Evolutionary conservation across 2,797 vertebrate species (phyloP).

Genomic region (Malacoraja senta): DNA sequence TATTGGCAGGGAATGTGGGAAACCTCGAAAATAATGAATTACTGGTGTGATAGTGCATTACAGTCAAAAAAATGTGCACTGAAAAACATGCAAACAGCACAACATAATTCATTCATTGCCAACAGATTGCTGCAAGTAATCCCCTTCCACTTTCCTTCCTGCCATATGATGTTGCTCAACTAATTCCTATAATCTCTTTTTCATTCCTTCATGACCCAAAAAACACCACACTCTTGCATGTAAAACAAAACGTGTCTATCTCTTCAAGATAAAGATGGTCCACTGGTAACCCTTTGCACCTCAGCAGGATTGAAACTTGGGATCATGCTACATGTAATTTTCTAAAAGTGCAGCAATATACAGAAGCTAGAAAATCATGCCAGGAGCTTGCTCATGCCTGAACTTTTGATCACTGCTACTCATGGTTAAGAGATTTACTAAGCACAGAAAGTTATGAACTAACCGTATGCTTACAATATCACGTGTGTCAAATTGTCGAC

Average conservation of each 20-base stretch:
- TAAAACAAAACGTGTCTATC: background rate
- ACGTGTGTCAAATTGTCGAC: background rate
- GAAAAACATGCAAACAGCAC: background rate
- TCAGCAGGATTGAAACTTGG: background rate
- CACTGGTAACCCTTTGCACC: background rate
- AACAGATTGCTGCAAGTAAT: background rate
- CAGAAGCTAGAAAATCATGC: background rate
- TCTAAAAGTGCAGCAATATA: too few relatives aligned
- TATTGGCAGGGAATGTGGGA: background rate
- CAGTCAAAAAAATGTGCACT: background rate
- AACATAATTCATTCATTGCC: conserved; percentile 16
- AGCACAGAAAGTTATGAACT: background rate
- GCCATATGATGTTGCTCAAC: background rate
- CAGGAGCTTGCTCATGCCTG: background rate
- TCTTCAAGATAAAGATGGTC: background rate
- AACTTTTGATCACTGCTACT: background rate
- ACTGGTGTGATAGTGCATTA: conserved; percentile 8
- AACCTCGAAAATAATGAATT: background rate
- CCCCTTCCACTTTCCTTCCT: background rate
- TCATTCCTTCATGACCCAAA: background rate
- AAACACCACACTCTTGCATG: background rate
- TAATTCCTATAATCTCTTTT: background rate
- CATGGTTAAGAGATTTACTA: background rate
- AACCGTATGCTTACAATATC: background rate
- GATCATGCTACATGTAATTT: background rate